Evolutionary conservation across 2,113 vertebrate species (phyloP).

Genomic region (Tinamus guttatus): DNA sequence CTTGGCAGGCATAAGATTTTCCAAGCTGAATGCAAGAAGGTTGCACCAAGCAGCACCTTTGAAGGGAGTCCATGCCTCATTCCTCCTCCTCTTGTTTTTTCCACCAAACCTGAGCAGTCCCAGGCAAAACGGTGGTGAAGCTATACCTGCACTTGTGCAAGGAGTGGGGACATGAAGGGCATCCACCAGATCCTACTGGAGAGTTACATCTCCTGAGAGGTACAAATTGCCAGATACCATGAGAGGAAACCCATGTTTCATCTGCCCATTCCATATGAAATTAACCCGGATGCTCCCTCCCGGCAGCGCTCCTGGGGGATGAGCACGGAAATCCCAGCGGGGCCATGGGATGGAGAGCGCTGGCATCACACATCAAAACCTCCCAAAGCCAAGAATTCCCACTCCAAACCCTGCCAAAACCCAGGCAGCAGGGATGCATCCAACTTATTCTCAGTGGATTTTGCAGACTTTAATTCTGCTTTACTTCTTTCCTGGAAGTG

Average conservation of each 20-base stretch:
- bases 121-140: background rate
- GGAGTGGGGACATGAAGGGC: background rate
- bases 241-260: background rate
- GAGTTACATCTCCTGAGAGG: background rate
- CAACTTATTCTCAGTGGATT: slow-evolving; percentile 72
- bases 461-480: slow-evolving; percentile 55
- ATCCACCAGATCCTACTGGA: background rate
- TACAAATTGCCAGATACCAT: fast-evolving
- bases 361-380: slow-evolving; percentile 32
- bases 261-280: background rate
- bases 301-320: background rate
- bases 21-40: background rate
- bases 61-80: background rate
- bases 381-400: slow-evolving; percentile 44
- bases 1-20: background rate
- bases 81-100: background rate
- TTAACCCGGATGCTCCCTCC: background rate
- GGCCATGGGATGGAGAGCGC: background rate
- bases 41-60: background rate
- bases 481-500: slow-evolving; percentile 65
- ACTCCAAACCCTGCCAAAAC: slow-evolving; percentile 56
- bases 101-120: background rate
- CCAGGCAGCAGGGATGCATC: background rate
- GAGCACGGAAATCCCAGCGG: background rate
- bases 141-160: background rate